Evolutionary conservation across 2,888 invertebrate species (phyloP).

Genomic region (Boloria euphrosyne): DNA sequence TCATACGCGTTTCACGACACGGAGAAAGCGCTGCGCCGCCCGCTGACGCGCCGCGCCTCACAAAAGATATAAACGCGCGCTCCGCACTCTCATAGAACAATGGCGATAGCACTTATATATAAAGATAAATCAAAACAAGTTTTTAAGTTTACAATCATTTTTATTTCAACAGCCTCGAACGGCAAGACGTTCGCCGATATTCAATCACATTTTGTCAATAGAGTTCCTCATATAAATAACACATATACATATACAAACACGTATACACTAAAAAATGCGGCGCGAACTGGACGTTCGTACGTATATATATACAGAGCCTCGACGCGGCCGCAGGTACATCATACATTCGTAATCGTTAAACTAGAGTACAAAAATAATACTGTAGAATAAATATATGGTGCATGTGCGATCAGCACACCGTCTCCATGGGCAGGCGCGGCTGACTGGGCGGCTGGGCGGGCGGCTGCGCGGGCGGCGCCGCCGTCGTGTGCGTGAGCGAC

Average conservation of each 20-base stretch:
- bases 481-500: slow-evolving; percentile 86
- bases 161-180: slow-evolving; percentile 64
- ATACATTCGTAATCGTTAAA: slow-evolving; percentile 55
- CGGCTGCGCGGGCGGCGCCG: slow-evolving; percentile 85
- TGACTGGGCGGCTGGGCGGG: slow-evolving; percentile 76
- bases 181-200: slow-evolving; percentile 47
- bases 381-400: slow-evolving; percentile 66
- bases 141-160: slow-evolving; percentile 52
- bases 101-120: too few species aligned
- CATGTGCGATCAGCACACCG: slow-evolving; percentile 78
- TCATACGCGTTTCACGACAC: slow-evolving; percentile 8
- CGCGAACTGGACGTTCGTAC: slow-evolving; percentile 38
- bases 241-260: slow-evolving; percentile 45
- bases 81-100: slow-evolving; percentile 8
- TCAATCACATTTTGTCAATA: slow-evolving; percentile 40
- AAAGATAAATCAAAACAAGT: slow-evolving; percentile 6
- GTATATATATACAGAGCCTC: slow-evolving; percentile 45
- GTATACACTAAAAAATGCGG: slow-evolving; percentile 41
- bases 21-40: slow-evolving; percentile 20
- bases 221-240: slow-evolving; percentile 45
- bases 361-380: slow-evolving; percentile 74
- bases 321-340: slow-evolving; percentile 39
- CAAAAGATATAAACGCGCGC: slow-evolving; percentile 64
- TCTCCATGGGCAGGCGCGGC: slow-evolving; percentile 81
- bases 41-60: slow-evolving; percentile 12